phyloP scores from a whole-genome alignment of 2,797 vertebrate species.

The Cossypha niveicapilla region DNA sequence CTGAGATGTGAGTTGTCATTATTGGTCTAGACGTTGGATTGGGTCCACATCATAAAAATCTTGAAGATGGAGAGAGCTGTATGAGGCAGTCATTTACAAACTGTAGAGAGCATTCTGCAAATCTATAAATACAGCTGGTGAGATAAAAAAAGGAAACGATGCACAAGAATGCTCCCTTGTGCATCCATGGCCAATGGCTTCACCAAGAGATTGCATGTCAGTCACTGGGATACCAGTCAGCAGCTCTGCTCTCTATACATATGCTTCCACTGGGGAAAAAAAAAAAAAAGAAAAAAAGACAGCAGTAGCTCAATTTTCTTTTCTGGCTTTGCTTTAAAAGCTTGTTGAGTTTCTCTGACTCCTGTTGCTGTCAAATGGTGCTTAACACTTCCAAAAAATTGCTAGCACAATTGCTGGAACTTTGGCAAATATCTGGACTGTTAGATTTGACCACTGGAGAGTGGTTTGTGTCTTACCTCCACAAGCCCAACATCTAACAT shows the following conservation, averaged over 20 bases:
- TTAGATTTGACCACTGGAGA: background rate
- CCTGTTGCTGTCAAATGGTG: background rate
- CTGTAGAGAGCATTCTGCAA: background rate
- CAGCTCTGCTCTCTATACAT: background rate
- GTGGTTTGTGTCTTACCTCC: background rate
- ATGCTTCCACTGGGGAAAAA: background rate
- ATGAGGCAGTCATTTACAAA: background rate
- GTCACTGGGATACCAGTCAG: background rate
- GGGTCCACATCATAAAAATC: constrained; percentile 56
- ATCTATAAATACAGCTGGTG: background rate
- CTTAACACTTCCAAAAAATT: constrained; percentile 4
- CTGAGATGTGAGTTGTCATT: constrained; percentile 66
- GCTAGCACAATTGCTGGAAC: background rate
- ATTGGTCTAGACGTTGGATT: constrained; percentile 61
- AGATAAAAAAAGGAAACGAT: background rate
- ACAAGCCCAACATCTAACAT: background rate
- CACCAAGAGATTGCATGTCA: background rate
- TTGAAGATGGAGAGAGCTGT: constrained; percentile 21
- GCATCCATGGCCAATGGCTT: background rate
- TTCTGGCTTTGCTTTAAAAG: constrained; percentile 1
- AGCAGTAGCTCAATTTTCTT: background rate
- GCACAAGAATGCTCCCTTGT: background rate
- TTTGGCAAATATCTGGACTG: background rate
- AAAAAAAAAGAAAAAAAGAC: background rate
- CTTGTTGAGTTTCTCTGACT: background rate